Conservation (phyloP, 2,888 invertebrate genomes). For the Pedicia rivosa region DNA sequence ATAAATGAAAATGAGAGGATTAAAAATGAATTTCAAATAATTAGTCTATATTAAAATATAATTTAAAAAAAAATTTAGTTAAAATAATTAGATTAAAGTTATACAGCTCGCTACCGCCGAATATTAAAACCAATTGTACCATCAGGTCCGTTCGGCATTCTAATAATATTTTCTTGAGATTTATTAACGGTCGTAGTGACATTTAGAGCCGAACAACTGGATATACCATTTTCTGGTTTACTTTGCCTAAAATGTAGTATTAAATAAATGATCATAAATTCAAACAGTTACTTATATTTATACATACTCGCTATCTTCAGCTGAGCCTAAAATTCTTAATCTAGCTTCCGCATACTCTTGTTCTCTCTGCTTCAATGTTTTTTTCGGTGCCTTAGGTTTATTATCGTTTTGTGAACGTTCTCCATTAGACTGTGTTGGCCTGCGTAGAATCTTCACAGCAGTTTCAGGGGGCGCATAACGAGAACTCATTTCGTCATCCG, state of each 20-base stretch:
- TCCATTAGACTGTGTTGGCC: slow-evolving; percentile 40
- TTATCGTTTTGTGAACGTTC: slow-evolving; percentile 47
- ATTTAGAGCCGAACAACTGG: too few species aligned
- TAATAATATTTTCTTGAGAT: slow-evolving; percentile 36
- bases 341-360: slow-evolving; percentile 89
- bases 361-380: slow-evolving; percentile 76
- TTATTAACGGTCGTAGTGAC: too few species aligned
- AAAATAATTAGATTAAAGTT: too few species aligned
- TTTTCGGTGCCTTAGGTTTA: slow-evolving; percentile 58
- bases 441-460: slow-evolving; percentile 68
- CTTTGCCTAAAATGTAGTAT: too few species aligned
- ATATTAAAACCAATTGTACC: slow-evolving; percentile 54
- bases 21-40: neutral
- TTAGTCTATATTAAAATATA: slow-evolving; percentile 3
- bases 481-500: slow-evolving; percentile 57
- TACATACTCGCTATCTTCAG: slow-evolving; percentile 45
- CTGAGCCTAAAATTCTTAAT: slow-evolving; percentile 76
- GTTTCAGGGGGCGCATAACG: slow-evolving; percentile 66
- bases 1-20: too few species aligned
- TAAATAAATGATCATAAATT: too few species aligned
- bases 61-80: slow-evolving; percentile 2
- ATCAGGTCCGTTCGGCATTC: slow-evolving; percentile 65
- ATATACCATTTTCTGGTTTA: too few species aligned
- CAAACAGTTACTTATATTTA: too few species aligned
- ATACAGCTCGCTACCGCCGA: slow-evolving; percentile 40